These are phyloP conservation scores for Asteroscopus sphinx DNA, from an alignment of 2,888 invertebrate genomes.

Conservation along the genomic window DNA sequence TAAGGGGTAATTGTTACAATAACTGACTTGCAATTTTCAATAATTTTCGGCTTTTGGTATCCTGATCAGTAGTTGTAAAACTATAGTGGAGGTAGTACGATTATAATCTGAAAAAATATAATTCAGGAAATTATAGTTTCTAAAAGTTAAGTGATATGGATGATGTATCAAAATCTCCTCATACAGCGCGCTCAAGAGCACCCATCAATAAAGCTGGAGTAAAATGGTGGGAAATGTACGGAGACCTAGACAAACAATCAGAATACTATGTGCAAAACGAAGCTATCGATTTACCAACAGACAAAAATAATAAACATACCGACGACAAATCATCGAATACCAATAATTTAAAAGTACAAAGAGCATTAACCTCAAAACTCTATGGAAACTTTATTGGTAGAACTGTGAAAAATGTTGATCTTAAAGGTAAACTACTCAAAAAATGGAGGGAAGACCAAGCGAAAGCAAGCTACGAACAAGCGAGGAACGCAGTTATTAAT, in stretches of 20 bases:
- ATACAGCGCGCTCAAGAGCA: constrained; percentile 79
- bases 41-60: constrained; percentile 29
- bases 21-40: constrained; percentile 67
- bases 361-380: constrained; percentile 59
- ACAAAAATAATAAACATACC: constrained; percentile 28
- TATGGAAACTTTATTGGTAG: constrained; percentile 57
- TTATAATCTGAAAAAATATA: no score
- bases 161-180: constrained; percentile 62
- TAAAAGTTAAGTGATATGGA: constrained; percentile 61
- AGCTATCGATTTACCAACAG: constrained; percentile 35
- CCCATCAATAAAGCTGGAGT: constrained; percentile 75
- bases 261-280: constrained; percentile 53
- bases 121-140: not conserved
- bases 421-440: constrained; percentile 78
- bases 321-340: constrained; percentile 67
- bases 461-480: constrained; percentile 77
- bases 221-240: constrained; percentile 77
- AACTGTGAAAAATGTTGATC: constrained; percentile 58
- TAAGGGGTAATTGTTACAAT: constrained; percentile 40
- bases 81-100: constrained; percentile 43
- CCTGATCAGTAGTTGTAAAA: constrained; percentile 55
- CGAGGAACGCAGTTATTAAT: constrained; percentile 81
- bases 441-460: constrained; percentile 82
- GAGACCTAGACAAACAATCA: constrained; percentile 43
- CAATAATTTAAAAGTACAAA: constrained; percentile 56